Conservation (phyloP, 2,113 vertebrate species). For the Phylloscopus trochilus region DNA sequence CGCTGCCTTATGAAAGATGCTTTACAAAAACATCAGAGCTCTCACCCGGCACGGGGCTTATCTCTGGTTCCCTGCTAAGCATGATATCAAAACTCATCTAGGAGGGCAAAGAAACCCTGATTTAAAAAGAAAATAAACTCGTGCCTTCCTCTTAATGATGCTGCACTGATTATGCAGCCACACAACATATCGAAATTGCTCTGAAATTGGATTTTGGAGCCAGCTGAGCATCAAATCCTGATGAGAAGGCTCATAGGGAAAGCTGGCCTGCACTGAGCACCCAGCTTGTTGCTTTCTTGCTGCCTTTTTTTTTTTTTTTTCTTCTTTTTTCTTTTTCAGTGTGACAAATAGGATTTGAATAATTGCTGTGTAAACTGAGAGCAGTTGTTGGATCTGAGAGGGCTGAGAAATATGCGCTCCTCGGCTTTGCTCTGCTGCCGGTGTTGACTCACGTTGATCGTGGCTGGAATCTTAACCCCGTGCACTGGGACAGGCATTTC, state of each 20-base stretch:
- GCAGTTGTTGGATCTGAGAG: background rate
- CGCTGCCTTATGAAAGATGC: background rate
- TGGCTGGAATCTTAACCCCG: background rate
- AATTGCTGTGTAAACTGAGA: conserved; percentile 44
- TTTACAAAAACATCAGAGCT: conserved; percentile 12
- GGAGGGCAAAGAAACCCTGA: background rate
- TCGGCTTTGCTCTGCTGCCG: background rate
- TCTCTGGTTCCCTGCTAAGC: conserved; percentile 32
- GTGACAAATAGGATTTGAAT: conserved; percentile 23
- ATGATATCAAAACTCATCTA: background rate
- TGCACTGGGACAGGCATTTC: background rate
- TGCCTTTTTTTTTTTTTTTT: background rate
- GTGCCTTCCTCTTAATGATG: background rate
- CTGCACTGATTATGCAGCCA: background rate
- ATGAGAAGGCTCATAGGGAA: background rate
- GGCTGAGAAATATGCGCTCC: background rate
- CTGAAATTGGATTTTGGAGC: background rate
- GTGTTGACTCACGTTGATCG: rapidly evolving
- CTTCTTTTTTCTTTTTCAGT: background rate
- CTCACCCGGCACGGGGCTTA: background rate
- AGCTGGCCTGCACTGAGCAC: background rate
- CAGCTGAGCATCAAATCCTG: background rate
- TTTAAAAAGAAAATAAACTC: background rate
- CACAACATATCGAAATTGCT: background rate
- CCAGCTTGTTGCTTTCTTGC: background rate